Conservation (phyloP, 2,113 vertebrate species). For the Cisticola juncidis region DNA sequence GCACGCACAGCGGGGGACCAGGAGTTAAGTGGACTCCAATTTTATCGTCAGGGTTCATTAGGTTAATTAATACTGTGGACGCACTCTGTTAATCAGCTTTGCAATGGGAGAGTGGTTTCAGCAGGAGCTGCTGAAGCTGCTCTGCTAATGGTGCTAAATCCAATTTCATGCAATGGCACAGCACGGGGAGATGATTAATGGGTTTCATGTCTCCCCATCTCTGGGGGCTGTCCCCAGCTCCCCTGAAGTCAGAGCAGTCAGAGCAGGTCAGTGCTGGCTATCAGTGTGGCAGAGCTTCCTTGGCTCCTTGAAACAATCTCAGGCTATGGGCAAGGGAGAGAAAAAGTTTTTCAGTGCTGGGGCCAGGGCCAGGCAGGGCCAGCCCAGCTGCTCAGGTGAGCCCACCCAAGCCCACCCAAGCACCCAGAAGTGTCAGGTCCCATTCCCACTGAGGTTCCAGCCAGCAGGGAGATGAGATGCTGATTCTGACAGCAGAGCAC, state of each 20-base stretch:
- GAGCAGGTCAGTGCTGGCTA: accelerated
- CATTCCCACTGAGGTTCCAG: accelerated
- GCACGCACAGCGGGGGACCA: accelerated
- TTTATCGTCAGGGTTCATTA: conserved; percentile 31
- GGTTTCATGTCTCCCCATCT: not conserved
- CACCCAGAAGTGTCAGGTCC: not conserved
- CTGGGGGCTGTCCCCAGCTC: not conserved
- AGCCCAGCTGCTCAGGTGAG: not conserved
- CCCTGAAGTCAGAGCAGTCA: accelerated
- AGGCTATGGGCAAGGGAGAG: not conserved
- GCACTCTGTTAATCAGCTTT: conserved; percentile 29
- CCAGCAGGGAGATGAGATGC: not conserved
- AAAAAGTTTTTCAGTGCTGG: not conserved
- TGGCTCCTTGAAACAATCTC: not conserved
- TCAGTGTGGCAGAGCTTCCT: not conserved
- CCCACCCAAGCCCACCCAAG: not conserved
- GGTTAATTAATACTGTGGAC: conserved; percentile 46
- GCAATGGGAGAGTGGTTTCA: not conserved
- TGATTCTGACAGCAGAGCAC: not conserved
- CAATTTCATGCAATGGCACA: not conserved
- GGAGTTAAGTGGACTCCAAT: conserved; percentile 35
- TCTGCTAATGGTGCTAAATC: conserved; percentile 9
- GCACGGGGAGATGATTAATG: not conserved
- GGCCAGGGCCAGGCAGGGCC: not conserved
- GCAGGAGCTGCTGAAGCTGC: not conserved